phyloP scores from a whole-genome alignment of 2,797 vertebrate genomes.

The Siniperca undulata region DNA sequence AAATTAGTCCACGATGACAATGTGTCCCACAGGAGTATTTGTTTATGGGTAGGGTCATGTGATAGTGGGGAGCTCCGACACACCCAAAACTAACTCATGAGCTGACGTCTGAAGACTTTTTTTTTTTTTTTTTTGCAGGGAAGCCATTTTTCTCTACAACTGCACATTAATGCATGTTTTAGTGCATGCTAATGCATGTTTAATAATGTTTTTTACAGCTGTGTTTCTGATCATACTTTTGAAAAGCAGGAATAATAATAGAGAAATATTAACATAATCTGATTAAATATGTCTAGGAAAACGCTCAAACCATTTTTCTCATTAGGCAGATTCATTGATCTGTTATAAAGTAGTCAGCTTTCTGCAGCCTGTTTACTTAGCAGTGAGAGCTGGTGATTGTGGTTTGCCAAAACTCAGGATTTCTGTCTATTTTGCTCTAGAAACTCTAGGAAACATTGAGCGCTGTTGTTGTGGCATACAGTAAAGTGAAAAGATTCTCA shows the following conservation, averaged over 20 bases:
- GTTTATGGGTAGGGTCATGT: not conserved
- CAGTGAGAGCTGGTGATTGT: not conserved
- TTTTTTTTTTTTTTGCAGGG: not conserved
- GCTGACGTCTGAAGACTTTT: not conserved
- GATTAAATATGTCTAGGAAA: not conserved
- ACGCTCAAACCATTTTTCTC: not conserved
- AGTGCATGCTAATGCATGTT: not conserved
- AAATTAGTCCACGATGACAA: not conserved
- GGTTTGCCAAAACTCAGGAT: not conserved
- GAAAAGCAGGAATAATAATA: not conserved
- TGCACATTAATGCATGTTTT: not conserved
- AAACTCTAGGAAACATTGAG: conserved; percentile 9
- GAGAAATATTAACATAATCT: not conserved
- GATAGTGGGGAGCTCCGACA: not conserved
- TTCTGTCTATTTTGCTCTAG: not conserved
- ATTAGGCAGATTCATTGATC: not conserved
- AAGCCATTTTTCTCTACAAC: not conserved
- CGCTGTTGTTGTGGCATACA: not conserved
- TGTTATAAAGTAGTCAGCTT: not conserved
- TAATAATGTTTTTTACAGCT: not conserved
- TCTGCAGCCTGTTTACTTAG: not conserved
- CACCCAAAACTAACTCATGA: too few species aligned
- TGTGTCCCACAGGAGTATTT: not conserved
- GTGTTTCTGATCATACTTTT: not conserved
- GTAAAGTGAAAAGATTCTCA: not conserved